Evolutionary conservation across 2,888 invertebrate genomes (phyloP), one percentile per base, ranked within the genome.

Genomic region (Candidula unifasciata): DNA sequence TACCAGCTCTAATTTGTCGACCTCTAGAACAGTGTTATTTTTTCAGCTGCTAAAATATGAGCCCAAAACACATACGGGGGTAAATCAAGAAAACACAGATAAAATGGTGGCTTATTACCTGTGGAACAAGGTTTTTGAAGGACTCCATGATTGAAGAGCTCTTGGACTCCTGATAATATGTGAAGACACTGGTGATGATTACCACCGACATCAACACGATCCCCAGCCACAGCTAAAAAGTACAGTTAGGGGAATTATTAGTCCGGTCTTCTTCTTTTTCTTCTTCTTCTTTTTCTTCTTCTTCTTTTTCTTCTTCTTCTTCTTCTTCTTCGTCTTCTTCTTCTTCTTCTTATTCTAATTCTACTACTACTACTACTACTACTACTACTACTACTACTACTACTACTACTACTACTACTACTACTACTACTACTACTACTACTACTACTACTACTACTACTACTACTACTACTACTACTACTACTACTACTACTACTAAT

Each of bases 401-500:
- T 44, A 1, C 44, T 81, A 81, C 81, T 81, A 81, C 81, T 81
- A 81, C 81, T 81, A 81, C 81, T 81, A 81, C 81, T 81, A 71
- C 81, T 81, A 81, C 81, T 81, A 81, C 71, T 81, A 81, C 81
- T 81, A 81, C 81, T 81, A 81, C 81, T 81, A 81, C 81, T 81
- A 81, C 81, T 81, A 81, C 81, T 81, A 81, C 81, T 81, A 81
- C 81, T 81, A 81, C 81, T 81, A 81, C 81, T 81, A 81, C 81
- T 81, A 73, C 73, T 73, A 73, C 73, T 73, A 73, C 73, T 73
- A 73, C 73, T 73, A 73, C 73, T 73, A 73, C 73, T 73, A 73
- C 73, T 73, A 73, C 73, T 92, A 71, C 57, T 69, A 74, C 81
- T 69, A 81, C 81, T 71, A 71, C 81, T 81, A 71, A 69, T 81